A percentile compares a stretch with the other conserved stretches of the same genome.
phyloP scores from a whole-genome alignment of 2,113 vertebrate genomes.

The Cavia porcellus region DNA sequence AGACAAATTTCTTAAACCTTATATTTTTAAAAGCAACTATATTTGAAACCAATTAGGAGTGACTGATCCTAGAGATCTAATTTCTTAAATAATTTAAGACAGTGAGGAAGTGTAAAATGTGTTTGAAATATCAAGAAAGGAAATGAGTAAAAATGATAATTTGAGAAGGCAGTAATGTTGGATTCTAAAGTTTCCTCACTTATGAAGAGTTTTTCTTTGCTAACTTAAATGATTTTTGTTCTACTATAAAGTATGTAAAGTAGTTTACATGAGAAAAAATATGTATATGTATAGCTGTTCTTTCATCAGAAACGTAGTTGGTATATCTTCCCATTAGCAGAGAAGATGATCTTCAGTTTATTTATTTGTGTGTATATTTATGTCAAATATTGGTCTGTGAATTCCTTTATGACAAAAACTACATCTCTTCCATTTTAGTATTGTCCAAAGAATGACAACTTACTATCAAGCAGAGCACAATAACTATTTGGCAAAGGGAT shows the following conservation, averaged over 20 bases:
- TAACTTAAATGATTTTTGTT: not conserved
- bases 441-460: not conserved
- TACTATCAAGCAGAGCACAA: not conserved
- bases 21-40: not conserved
- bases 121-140: not conserved
- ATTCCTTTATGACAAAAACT: not conserved
- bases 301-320: not conserved
- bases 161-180: not conserved
- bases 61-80: not conserved
- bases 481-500: not conserved
- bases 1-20: not conserved
- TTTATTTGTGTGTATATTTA: not conserved
- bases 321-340: not conserved
- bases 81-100: not conserved
- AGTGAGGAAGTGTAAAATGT: not conserved
- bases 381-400: not conserved
- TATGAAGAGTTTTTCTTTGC: not conserved
- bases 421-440: not conserved
- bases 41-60: not conserved
- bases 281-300: not conserved
- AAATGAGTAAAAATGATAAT: not conserved
- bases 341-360: not conserved
- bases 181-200: not conserved
- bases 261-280: not conserved
- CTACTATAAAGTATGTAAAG: not conserved